A percentile compares a stretch with the other conserved stretches of the same genome.
phyloP scores from a whole-genome alignment of 2,113 vertebrate species.

The Prinia subflava region DNA sequence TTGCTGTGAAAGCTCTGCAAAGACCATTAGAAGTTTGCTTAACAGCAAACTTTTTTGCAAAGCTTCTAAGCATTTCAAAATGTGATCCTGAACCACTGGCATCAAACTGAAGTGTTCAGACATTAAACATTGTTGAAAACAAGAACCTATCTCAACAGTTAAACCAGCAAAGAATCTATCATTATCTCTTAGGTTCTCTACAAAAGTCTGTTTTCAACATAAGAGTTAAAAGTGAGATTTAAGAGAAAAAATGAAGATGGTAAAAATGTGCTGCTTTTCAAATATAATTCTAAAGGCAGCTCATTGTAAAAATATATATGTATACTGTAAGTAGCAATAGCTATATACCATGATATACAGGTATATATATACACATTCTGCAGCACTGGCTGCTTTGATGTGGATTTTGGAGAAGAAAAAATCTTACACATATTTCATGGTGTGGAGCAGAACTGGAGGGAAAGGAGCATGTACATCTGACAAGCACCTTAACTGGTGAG shows the following conservation, averaged over 20 bases:
- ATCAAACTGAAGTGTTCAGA: background rate
- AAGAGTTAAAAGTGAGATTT: background rate
- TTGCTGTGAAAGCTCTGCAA: background rate
- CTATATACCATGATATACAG: background rate
- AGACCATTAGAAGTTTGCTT: background rate
- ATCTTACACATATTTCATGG: background rate
- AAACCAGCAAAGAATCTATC: background rate
- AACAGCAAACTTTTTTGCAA: background rate
- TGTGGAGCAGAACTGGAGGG: background rate
- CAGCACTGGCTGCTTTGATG: background rate
- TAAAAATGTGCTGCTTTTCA: background rate
- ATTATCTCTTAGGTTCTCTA: background rate
- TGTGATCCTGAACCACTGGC: background rate
- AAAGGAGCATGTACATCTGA: background rate
- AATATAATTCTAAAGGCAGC: background rate
- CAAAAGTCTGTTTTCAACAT: background rate
- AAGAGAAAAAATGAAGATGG: background rate
- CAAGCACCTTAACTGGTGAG: background rate
- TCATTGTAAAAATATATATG: rapidly evolving
- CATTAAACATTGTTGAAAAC: background rate
- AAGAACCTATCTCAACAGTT: background rate
- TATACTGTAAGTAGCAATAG: background rate
- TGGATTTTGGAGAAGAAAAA: background rate
- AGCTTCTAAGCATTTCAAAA: background rate
- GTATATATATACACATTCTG: background rate